Conservation (phyloP, 2,797 vertebrate species). For the Linurgus olivaceus region DNA sequence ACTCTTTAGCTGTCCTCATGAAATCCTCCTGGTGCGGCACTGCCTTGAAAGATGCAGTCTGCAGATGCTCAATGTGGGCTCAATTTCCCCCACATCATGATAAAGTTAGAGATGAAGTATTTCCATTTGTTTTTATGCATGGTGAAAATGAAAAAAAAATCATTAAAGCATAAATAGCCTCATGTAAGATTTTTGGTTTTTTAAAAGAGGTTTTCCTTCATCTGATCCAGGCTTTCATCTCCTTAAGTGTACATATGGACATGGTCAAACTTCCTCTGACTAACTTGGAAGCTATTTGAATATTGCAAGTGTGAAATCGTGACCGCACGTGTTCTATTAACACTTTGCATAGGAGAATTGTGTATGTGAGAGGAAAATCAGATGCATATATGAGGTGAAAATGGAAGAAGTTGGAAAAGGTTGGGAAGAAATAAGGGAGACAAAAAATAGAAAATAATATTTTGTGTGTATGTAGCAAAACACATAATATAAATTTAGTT, state of each 20-base stretch:
- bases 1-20: background rate
- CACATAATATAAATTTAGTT: background rate
- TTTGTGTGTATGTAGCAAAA: background rate
- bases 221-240: background rate
- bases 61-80: background rate
- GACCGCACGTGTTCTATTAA: constrained; percentile 4
- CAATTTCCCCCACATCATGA: background rate
- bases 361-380: background rate
- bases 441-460: background rate
- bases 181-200: background rate
- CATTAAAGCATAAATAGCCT: background rate
- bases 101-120: background rate
- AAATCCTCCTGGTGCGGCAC: background rate
- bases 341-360: background rate
- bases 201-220: background rate
- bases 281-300: constrained; percentile 12
- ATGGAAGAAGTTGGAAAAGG: background rate
- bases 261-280: background rate
- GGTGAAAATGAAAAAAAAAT: background rate
- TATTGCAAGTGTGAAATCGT: constrained; percentile 15
- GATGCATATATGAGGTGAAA: constrained; percentile 31
- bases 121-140: background rate
- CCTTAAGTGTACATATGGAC: background rate
- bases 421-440: background rate
- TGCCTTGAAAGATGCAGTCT: background rate